A percentile compares a stretch with the other conserved stretches of the same genome.
phyloP scores from a whole-genome alignment of 2,797 vertebrate species.

The Otolemur crassicaudatus region DNA sequence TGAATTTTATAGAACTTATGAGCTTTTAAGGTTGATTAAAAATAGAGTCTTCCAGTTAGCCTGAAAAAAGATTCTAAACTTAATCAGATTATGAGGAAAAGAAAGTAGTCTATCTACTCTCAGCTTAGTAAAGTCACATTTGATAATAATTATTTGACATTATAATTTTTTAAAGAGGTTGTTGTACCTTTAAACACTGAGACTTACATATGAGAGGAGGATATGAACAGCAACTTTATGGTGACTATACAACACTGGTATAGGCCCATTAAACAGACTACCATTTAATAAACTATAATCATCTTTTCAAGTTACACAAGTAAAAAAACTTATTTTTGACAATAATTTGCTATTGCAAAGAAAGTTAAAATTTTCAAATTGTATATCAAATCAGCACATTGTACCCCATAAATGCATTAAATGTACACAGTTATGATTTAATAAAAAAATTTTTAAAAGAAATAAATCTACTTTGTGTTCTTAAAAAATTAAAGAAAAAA shows the following conservation, averaged over 20 bases:
- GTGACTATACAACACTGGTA: too few species aligned
- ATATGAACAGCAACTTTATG: background rate
- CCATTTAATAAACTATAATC: background rate
- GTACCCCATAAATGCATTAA: too few species aligned
- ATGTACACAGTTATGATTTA: too few species aligned
- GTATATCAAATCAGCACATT: too few species aligned
- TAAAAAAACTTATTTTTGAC: background rate
- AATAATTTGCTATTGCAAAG: background rate
- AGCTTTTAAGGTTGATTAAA: background rate
- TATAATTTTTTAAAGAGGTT: background rate
- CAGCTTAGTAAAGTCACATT: background rate
- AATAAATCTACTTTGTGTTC: background rate
- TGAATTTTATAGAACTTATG: background rate
- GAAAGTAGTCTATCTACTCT: background rate
- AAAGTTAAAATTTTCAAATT: background rate
- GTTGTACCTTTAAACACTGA: background rate
- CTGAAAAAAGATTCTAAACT: background rate
- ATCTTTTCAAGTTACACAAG: background rate
- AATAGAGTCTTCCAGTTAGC: background rate
- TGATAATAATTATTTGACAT: background rate
- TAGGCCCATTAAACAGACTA: rapidly evolving
- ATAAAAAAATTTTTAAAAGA: background rate
- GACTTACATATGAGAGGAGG: background rate
- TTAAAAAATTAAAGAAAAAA: background rate
- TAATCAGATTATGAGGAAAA: background rate